Evolutionary conservation across 2,888 invertebrate genomes (phyloP).

Genomic region (Siphlonurus alternatus): DNA sequence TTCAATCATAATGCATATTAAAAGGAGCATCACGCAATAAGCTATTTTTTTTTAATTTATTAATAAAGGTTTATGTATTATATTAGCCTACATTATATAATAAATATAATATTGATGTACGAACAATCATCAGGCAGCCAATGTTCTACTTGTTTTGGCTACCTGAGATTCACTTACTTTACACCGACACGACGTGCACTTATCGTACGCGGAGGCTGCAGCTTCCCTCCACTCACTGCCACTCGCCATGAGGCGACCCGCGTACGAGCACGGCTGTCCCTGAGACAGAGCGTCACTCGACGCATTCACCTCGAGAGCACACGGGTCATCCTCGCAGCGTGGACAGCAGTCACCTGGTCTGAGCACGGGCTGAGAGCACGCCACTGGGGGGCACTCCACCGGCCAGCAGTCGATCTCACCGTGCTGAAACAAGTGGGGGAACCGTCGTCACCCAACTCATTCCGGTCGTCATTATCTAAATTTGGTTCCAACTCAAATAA

Average conservation of each 20-base stretch:
- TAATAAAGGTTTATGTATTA: background rate
- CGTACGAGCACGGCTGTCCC: conserved; percentile 40
- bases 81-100: background rate
- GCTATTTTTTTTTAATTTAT: no score
- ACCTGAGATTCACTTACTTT: no score
- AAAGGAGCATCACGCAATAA: background rate
- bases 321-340: conserved; percentile 46
- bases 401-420: conserved; percentile 84
- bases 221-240: conserved; percentile 40
- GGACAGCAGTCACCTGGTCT: conserved; percentile 53
- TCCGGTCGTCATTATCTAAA: no score
- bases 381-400: conserved; percentile 58
- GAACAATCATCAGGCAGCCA: no score
- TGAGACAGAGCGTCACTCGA: conserved; percentile 19
- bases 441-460: background rate
- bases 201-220: conserved; percentile 27
- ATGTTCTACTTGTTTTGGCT: no score
- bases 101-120: background rate
- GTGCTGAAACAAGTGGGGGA: conserved; percentile 31
- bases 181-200: conserved; percentile 55
- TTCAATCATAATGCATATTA: background rate
- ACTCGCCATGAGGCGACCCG: conserved; percentile 38
- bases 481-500: background rate
- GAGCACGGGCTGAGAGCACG: conserved; percentile 43
- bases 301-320: conserved; percentile 12